Percentiles rank a stretch among this genome's conserved stretches.
Conservation (phyloP, 2,797 vertebrate species). For the Phoebastria nigripes region DNA sequence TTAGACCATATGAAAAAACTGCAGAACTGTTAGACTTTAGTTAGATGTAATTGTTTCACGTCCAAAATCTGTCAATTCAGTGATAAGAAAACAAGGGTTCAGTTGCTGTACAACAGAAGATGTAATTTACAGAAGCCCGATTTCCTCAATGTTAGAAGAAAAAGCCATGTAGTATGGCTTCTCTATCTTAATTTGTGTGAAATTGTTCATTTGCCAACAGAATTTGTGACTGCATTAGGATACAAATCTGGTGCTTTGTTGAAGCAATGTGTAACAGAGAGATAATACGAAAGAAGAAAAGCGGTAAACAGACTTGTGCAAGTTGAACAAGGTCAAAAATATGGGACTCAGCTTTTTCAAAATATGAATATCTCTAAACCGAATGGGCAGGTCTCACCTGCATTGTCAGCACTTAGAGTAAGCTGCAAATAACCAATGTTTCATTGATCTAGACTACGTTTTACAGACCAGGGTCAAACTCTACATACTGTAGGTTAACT, state of each 20-base stretch:
- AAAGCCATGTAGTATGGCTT: not conserved
- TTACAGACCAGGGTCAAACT: slow-evolving; percentile 21
- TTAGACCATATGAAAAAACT: not conserved
- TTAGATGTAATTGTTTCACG: not conserved
- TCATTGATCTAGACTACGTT: slow-evolving; percentile 18
- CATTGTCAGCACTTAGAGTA: not conserved
- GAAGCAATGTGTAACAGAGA: not conserved
- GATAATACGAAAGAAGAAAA: not conserved
- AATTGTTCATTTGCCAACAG: slow-evolving; percentile 9
- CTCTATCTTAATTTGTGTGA: slow-evolving; percentile 30
- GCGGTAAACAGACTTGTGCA: not conserved
- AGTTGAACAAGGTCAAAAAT: not conserved
- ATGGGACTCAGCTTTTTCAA: not conserved
- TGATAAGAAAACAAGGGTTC: not conserved
- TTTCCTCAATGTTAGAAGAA: not conserved
- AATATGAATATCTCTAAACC: not conserved
- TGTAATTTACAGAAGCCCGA: not conserved
- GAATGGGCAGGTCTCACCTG: not conserved
- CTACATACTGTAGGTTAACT: slow-evolving; percentile 11
- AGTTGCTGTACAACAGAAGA: not conserved
- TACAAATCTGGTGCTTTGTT: not conserved
- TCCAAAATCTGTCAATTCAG: not conserved
- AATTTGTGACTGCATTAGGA: not conserved
- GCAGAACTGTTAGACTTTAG: not conserved
- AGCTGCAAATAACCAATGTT: not conserved